phyloP scores from a whole-genome alignment of 2,797 vertebrate genomes.

The Lacerta agilis region DNA sequence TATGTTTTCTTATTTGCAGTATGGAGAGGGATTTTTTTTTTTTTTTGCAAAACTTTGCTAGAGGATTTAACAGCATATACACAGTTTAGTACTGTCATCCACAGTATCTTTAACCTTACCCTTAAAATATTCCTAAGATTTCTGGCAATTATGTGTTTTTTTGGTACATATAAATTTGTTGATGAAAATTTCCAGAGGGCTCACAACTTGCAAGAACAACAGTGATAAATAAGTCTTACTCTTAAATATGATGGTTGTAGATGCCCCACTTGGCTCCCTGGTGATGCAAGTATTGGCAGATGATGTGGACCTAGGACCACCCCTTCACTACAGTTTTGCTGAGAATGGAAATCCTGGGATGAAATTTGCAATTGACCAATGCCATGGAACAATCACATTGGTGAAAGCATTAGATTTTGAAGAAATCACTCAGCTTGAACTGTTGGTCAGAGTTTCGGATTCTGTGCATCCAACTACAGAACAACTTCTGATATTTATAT shows the following conservation, averaged over 20 bases:
- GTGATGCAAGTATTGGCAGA: constrained; percentile 84
- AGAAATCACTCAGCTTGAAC: constrained; percentile 75
- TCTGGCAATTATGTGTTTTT: not conserved
- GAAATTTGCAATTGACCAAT: constrained; percentile 85
- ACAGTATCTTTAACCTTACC: not conserved
- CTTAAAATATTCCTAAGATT: not conserved
- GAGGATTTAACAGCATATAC: not conserved
- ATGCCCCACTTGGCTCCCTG: constrained; percentile 84
- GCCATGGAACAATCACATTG: constrained; percentile 83
- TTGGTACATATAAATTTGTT: not conserved
- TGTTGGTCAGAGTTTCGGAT: constrained; percentile 86
- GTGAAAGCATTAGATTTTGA: constrained; percentile 87
- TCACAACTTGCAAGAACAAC: not conserved
- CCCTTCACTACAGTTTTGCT: constrained; percentile 85
- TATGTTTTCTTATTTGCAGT: not conserved
- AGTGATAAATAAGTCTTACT: not conserved
- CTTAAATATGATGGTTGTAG: constrained; percentile 75
- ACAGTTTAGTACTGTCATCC: not conserved
- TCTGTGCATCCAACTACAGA: constrained; percentile 84
- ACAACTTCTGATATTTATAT: constrained; percentile 80
- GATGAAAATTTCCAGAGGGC: not conserved
- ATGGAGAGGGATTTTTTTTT: not conserved
- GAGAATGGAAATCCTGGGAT: constrained; percentile 73
- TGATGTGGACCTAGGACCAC: constrained; percentile 86
- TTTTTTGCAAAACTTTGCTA: not conserved